Base-by-base conservation (phyloP, 30 jellyfish, hydroid and myxozoan species). In the Aurelia sp. region DNA sequence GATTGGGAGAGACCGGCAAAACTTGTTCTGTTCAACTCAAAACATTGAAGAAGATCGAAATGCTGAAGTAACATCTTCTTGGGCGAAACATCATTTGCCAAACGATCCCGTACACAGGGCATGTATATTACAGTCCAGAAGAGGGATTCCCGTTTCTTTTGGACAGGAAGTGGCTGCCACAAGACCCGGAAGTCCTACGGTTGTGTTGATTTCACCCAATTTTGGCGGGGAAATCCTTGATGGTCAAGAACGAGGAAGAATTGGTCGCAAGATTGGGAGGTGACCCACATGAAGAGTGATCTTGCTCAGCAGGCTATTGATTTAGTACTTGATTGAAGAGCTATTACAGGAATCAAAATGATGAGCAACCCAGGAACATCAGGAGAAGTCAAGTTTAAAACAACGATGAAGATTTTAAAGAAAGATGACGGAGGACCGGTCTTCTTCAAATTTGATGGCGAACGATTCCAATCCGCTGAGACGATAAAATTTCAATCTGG, bases 391-490 rank as follows among this genome's bases (percentile, higher is more conserved):
- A 82, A 93, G 58, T 78, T 93, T 66, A 89, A 82, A 78, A 73
- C 95, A 30, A 64, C 89, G 16, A 70, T 93, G 84, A 84, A 75
- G 57, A 81, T 93, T 71, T 73, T 71, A 33, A 82, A 84, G 41
- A 78, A 84, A 22, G 91, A 68, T 6, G 96, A 89, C 52, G 97
- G 92, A 31, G 82, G 87, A 16, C 89, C 96, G 48, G 97, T 89
- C 30, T 93, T 58, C 57, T 93, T 66, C 53, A 93, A 93, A 69
- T 89, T 69, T 51, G 98, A 93, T 76, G 98, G 98, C 87, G 96
- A 86, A 44, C 97, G 98, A 13, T 93, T 93, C 79, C 84, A 83
- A 58, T 20, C 31, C 60, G 71, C 70, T 11, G 96, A 93, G 57
- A 93, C 97, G 40, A 73, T 93, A 52, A 93, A 93, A 66, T 62